Conservation (phyloP, 2,888 invertebrate species). For the Ephialtes manifestator region DNA sequence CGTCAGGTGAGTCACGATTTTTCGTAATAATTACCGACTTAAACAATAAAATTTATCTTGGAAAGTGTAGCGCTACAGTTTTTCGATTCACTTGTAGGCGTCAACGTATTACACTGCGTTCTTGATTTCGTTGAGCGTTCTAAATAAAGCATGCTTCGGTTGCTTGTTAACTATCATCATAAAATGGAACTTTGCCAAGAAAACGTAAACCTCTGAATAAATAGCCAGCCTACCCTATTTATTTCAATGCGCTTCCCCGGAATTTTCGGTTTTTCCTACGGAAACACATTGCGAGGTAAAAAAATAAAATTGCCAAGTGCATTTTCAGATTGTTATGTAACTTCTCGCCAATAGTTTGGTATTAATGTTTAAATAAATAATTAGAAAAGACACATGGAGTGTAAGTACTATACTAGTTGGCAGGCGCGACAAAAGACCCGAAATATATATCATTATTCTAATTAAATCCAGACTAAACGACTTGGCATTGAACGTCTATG, state of each 20-base stretch:
- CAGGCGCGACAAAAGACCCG: conserved; percentile 39
- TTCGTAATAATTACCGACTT: neutral
- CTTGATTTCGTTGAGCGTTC: conserved; percentile 50
- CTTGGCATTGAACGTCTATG: conserved; percentile 73
- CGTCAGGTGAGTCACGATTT: conserved; percentile 88
- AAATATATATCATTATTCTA: conserved; percentile 59
- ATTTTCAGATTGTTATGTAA: conserved; percentile 24
- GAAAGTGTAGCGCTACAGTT: conserved; percentile 21
- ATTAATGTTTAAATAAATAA: neutral
- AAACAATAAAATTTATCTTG: conserved; percentile 12
- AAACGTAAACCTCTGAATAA: conserved; percentile 40
- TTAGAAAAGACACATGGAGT: neutral
- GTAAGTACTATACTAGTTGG: conserved; percentile 39
- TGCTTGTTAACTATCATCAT: conserved; percentile 37
- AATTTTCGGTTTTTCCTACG: neutral
- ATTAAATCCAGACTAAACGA: conserved; percentile 64
- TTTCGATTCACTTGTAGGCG: conserved; percentile 24
- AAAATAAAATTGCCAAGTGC: neutral
- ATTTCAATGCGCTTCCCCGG: conserved; percentile 2
- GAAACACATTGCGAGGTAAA: neutral
- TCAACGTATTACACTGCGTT: conserved; percentile 32
- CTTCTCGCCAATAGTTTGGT: conserved; percentile 18
- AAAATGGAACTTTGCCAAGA: conserved; percentile 60
- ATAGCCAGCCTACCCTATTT: conserved; percentile 41
- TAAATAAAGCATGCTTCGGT: conserved; percentile 50